Conservation (phyloP, 2,113 vertebrate species). For the Macrotis lagotis region DNA sequence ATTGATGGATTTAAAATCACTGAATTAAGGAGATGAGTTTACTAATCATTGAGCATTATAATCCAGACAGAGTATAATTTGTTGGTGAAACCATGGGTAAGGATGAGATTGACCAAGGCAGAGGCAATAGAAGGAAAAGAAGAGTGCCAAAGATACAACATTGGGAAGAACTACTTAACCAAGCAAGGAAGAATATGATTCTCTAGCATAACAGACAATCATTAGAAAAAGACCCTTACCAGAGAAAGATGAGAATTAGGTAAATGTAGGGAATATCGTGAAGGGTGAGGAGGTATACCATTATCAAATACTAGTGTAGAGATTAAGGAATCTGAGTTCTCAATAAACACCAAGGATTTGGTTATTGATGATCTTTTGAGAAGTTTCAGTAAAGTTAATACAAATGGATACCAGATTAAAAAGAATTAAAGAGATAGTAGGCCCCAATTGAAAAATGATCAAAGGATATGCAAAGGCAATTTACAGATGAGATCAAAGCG, state of each 20-base stretch:
- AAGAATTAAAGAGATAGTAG: background rate
- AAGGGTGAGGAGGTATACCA: background rate
- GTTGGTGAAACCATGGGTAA: background rate
- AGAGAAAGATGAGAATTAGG: no score
- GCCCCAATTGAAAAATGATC: no score
- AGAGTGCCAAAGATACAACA: background rate
- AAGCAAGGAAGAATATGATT: no score
- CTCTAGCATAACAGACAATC: background rate
- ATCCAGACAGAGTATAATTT: background rate
- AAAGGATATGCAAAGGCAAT: no score
- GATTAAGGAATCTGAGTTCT: background rate
- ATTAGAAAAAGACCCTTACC: background rate
- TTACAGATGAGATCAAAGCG: no score
- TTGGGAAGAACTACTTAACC: background rate
- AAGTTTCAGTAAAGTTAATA: background rate
- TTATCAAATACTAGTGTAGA: background rate
- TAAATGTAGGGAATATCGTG: no score
- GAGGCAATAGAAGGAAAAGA: background rate
- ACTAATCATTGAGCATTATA: background rate
- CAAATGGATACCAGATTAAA: background rate
- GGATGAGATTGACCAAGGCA: background rate
- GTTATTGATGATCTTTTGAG: background rate
- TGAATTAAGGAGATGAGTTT: background rate
- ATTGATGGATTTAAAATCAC: background rate
- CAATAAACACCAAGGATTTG: background rate